A percentile compares a stretch with the other conserved stretches of the same genome.
These are phyloP conservation scores for Hemaris fuciformis DNA, from an alignment of 2,888 invertebrate species.

Conservation along the genomic window DNA sequence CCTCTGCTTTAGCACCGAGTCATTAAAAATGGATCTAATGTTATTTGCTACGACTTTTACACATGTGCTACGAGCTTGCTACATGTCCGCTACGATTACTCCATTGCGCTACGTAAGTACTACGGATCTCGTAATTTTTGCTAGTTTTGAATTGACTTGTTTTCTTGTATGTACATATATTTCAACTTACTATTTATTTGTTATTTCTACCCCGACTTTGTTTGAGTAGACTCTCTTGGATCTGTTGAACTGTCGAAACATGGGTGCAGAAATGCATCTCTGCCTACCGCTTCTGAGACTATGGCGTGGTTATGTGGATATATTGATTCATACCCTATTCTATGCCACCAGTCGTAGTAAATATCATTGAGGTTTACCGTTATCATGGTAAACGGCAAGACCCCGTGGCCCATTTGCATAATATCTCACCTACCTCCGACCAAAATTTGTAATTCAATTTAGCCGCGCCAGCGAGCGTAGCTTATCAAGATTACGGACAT, in stretches of 20 bases:
- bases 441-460: slow-evolving; percentile 59
- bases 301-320: neutral
- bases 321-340: neutral
- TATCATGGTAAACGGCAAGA: slow-evolving; percentile 29
- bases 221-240: no score
- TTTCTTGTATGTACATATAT: neutral
- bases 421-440: slow-evolving; percentile 48
- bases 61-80: slow-evolving; percentile 8
- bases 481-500: slow-evolving; percentile 42
- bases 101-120: neutral
- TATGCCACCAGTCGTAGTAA: slow-evolving; percentile 2
- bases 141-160: neutral
- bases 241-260: no score
- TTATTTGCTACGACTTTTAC: slow-evolving; percentile 9
- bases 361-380: slow-evolving; percentile 11
- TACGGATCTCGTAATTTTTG: neutral
- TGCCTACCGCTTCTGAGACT: neutral
- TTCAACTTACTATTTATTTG: no score
- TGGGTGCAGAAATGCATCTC: no score
- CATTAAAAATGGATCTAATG: slow-evolving; percentile 6
- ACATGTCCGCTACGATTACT: neutral
- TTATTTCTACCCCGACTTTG: no score
- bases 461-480: slow-evolving; percentile 43
- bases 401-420: slow-evolving; percentile 48
- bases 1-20: neutral